Base-by-base conservation (phyloP, 2,888 invertebrate species). In the Arctia plantaginis region DNA sequence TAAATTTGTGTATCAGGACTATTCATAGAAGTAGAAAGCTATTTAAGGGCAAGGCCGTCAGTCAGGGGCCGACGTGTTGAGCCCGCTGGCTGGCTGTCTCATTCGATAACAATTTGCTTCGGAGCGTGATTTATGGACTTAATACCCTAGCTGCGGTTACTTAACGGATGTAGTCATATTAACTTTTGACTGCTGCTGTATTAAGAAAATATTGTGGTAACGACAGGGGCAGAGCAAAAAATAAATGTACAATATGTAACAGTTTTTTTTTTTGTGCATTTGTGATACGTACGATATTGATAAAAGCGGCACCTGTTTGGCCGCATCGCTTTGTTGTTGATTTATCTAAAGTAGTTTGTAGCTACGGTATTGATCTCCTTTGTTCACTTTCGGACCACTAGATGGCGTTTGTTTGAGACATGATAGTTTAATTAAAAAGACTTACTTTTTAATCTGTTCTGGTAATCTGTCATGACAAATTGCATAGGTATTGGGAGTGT, bases 71-170 rank as follows among this genome's bases (percentile, higher is more conserved):
- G 77, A 76, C 74, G 80, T 76, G 78, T 74, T 78, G 78, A 78
- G 73, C 81, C 82, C 80, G 77, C 71, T 79, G 69, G 81, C 85
- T 86, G 80, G 84, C 85, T 88, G 89, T 90, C 90, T 90, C 87
- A 87, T 91, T 90, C 90, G 92, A 93, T 93, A 92, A 92, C 93
- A 93, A 93, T 94, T 93, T 93, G 92, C 90, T 90, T 86, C 87
- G 86, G 81, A 74, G 83, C 79, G 87, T 93, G 93, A 93, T 93
- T 93, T 93, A 93, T 93, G 87, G 82, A 79, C 77, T 82, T 88
- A 90, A 90, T 91, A 90, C 88, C 84, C 62, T 79, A 77, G 74
- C 87, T 81, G 83, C 79, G 86, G 88, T 89, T 88, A 86, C 86
- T 88, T 87, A 87, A 85, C 86, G 80, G 80, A 83, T 83, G 83